These are phyloP conservation scores for Dinomys branickii DNA, from an alignment of 2,113 vertebrate species.

Conservation along the genomic window DNA sequence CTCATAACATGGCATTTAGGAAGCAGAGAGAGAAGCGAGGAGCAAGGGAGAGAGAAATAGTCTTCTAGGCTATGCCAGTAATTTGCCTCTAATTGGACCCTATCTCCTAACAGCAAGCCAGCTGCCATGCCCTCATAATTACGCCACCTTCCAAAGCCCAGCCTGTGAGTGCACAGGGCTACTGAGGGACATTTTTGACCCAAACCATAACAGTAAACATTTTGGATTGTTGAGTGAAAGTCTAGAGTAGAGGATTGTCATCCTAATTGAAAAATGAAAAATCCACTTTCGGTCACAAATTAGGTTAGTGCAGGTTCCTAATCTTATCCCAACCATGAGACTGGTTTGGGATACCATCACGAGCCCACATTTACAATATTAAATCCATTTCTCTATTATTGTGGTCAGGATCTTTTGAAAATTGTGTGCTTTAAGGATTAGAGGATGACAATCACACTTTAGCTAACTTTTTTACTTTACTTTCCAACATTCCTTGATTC, in stretches of 20 bases:
- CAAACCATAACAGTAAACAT: neutral
- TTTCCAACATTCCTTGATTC: conserved; percentile 46
- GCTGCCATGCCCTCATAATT: neutral
- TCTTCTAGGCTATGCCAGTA: neutral
- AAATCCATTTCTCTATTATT: conserved; percentile 60
- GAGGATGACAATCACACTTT: conserved; percentile 56
- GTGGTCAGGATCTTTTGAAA: neutral
- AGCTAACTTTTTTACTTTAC: conserved; percentile 43
- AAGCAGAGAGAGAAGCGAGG: neutral
- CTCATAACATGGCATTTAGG: neutral
- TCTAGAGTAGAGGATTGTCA: conserved; percentile 54
- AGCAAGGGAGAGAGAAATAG: neutral
- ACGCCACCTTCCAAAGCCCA: neutral
- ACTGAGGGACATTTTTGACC: neutral
- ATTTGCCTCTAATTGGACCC: neutral
- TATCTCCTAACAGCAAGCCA: neutral
- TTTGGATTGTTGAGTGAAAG: neutral
- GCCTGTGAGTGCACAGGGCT: neutral
- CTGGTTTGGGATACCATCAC: conserved; percentile 77
- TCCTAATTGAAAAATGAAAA: conserved; percentile 61
- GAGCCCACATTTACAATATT: conserved; percentile 62
- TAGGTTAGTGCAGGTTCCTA: neutral
- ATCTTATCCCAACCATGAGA: conserved; percentile 60
- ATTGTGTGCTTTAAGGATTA: conserved; percentile 66
- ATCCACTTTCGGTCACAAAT: neutral